Evolutionary conservation across 2,797 vertebrate species (phyloP).

Genomic region (Rousettus madagascariensis): DNA sequence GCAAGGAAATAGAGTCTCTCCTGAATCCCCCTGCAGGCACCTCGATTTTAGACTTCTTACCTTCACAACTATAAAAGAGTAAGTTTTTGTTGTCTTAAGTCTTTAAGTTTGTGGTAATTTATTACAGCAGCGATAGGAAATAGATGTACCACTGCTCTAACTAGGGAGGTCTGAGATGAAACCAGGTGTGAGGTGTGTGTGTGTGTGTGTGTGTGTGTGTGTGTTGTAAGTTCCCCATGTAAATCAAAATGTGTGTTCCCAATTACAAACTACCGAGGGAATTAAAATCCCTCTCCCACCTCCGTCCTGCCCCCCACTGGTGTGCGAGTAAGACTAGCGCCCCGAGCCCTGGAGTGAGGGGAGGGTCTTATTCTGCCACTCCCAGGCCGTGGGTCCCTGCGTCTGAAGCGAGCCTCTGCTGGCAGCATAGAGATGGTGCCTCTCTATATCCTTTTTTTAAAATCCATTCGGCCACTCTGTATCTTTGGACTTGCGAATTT

Average conservation of each 20-base stretch:
- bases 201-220: not conserved
- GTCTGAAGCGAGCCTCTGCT: not conserved
- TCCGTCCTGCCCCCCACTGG: not conserved
- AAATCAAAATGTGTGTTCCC: not conserved
- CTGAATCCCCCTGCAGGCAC: too few species aligned
- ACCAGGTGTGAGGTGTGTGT: not conserved
- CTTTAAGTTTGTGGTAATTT: not conserved
- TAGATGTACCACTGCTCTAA: not conserved
- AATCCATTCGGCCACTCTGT: not conserved
- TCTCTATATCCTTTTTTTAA: not conserved
- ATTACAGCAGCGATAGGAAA: not conserved
- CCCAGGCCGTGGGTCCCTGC: too few species aligned
- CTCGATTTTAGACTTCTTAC: not conserved
- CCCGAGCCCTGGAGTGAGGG: not conserved
- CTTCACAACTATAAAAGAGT: not conserved
- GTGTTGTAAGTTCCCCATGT: not conserved
- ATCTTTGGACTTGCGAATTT: not conserved
- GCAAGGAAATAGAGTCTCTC: not conserved
- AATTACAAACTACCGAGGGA: not conserved
- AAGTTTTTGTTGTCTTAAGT: not conserved
- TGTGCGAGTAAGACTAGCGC: not conserved
- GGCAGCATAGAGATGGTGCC: too few species aligned
- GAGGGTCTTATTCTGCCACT: too few species aligned
- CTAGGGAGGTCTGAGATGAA: not conserved
- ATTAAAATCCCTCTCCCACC: not conserved